phyloP scores from a whole-genome alignment of 1,140 invertebrate species.

The Drosophila novamexicana region DNA sequence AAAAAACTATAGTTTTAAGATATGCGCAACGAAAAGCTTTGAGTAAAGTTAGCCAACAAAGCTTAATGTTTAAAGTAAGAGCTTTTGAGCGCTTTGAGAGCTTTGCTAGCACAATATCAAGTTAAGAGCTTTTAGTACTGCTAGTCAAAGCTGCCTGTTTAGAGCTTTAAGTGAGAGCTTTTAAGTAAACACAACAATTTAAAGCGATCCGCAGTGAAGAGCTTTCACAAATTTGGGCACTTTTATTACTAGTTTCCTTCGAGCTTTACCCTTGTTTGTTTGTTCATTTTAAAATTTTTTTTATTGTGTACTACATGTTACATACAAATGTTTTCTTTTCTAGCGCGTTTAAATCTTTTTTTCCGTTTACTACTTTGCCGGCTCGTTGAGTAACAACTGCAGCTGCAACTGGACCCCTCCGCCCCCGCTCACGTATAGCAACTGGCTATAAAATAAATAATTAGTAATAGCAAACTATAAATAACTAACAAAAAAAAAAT shows the following conservation, averaged over 20 bases:
- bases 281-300: conserved; percentile 3
- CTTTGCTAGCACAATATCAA: no score
- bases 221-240: no score
- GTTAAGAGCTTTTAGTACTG: no score
- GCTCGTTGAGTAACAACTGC: conserved; percentile 6
- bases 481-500: conserved; percentile 44
- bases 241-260: not conserved
- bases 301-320: conserved; percentile 12
- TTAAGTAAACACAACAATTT: no score
- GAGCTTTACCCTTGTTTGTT: not conserved
- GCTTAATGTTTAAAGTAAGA: no score
- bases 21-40: no score
- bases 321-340: conserved; percentile 19
- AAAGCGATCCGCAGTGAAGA: no score
- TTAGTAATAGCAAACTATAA: conserved; percentile 35
- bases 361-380: conserved; percentile 39
- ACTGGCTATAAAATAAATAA: conserved; percentile 66
- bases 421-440: conserved; percentile 2
- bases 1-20: no score
- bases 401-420: not conserved
- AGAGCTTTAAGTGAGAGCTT: no score
- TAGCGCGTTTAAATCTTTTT: conserved; percentile 17
- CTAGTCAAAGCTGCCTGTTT: no score
- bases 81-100: no score
- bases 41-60: no score